phyloP scores from a whole-genome alignment of 64 coral and sea anemone species.

The Anthopleura sola region DNA sequence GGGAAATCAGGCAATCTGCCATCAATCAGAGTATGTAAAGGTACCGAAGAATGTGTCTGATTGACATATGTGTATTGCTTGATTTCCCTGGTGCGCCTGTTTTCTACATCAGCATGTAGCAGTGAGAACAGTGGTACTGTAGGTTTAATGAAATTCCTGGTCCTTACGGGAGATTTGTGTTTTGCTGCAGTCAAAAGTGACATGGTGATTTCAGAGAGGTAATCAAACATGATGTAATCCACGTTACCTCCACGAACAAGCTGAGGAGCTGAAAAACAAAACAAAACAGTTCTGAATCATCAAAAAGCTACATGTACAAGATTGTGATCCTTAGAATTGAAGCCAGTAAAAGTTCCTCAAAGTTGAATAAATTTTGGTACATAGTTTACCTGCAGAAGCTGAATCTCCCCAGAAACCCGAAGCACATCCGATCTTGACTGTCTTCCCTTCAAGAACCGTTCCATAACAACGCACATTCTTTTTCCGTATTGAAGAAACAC shows the following conservation, averaged over 20 bases:
- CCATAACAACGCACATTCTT: slow-evolving; percentile 18
- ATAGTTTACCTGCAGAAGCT: slow-evolving; percentile 51
- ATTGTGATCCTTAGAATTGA: background rate
- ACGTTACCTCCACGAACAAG: slow-evolving; percentile 83
- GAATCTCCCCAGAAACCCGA: slow-evolving; percentile 99
- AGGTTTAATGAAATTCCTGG: no score
- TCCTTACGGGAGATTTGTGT: slow-evolving; percentile 79
- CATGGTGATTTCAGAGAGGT: slow-evolving; percentile 98
- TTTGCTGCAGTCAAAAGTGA: slow-evolving; percentile 88
- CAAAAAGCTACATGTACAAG: background rate
- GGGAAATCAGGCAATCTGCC: no score
- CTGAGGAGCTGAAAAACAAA: slow-evolving; percentile 68
- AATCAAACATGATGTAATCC: slow-evolving; percentile 94
- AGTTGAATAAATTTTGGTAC: background rate
- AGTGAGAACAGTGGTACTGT: no score
- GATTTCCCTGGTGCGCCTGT: no score
- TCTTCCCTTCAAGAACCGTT: slow-evolving; percentile 78
- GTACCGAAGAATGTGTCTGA: no score
- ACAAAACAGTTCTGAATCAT: background rate
- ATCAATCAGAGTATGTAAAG: no score
- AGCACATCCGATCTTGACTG: slow-evolving; percentile 92
- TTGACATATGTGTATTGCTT: no score
- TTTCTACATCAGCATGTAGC: no score
- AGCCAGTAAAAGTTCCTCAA: background rate
- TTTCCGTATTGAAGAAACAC: background rate